A percentile compares a stretch with the other conserved stretches of the same genome.
Evolutionary conservation across 2,888 invertebrate species (phyloP).

Genomic region (Cremastobaeus sp.): DNA sequence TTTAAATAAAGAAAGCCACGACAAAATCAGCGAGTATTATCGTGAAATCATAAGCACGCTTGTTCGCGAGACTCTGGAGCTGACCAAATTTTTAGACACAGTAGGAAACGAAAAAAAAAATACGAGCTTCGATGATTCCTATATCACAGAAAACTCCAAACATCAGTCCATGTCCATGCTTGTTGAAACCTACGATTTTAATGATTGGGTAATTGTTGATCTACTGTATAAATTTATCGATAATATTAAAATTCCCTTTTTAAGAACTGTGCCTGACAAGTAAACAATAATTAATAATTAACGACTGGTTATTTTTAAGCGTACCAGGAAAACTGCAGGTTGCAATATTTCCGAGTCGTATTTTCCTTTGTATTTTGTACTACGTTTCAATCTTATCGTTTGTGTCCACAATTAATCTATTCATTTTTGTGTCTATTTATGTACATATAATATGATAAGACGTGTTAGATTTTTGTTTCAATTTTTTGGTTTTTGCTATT

Average conservation of each 20-base stretch:
- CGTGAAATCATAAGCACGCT: slow-evolving; percentile 95
- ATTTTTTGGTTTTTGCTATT: slow-evolving; percentile 23
- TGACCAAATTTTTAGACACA: slow-evolving; percentile 92
- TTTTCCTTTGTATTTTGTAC: slow-evolving; percentile 14
- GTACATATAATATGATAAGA: too few species aligned
- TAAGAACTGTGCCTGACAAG: too few species aligned
- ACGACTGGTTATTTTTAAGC: slow-evolving; percentile 20
- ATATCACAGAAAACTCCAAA: slow-evolving; percentile 81
- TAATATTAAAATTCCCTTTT: too few species aligned
- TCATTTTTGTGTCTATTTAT: neutral
- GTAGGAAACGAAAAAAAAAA: slow-evolving; percentile 82
- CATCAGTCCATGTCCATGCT: slow-evolving; percentile 83
- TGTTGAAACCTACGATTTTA: slow-evolving; percentile 87
- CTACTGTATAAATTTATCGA: too few species aligned
- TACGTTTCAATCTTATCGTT: too few species aligned
- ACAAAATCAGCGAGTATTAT: slow-evolving; percentile 88
- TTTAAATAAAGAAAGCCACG: slow-evolving; percentile 73
- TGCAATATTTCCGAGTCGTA: slow-evolving; percentile 29
- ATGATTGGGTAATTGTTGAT: slow-evolving; percentile 96
- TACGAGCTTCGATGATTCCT: slow-evolving; percentile 73
- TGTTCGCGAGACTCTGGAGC: slow-evolving; percentile 93
- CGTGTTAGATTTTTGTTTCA: too few species aligned
- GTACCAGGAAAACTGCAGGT: slow-evolving; percentile 16
- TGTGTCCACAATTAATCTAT: too few species aligned
- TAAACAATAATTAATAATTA: slow-evolving; percentile 1